Conservation (phyloP, 2,113 vertebrate species). For the Camelus dromedarius region DNA sequence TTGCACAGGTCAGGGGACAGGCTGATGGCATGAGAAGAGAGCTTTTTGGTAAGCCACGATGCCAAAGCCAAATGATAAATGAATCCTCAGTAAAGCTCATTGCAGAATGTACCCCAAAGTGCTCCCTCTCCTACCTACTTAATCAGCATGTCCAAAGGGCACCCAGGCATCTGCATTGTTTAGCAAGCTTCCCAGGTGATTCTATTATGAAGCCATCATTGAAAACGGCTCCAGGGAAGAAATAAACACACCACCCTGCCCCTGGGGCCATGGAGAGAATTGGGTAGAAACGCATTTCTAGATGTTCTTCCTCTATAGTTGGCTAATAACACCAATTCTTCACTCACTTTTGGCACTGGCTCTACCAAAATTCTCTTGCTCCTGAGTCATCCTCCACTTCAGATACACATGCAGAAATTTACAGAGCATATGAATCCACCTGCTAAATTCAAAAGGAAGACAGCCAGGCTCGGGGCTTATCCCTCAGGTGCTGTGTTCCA, state of each 20-base stretch:
- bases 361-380: neutral
- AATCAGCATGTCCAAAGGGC: neutral
- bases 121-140: neutral
- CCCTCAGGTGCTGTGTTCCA: neutral
- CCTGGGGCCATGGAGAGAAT: neutral
- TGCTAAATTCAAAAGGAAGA: conserved; percentile 41
- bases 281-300: neutral
- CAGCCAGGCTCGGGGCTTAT: neutral
- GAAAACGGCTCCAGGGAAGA: conserved; percentile 16
- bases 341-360: neutral
- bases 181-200: neutral
- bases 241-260: neutral
- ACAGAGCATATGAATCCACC: conserved; percentile 37
- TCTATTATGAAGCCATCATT: neutral
- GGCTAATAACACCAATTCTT: neutral
- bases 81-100: neutral
- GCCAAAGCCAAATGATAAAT: neutral
- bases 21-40: neutral
- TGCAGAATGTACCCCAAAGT: neutral
- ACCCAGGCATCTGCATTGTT: neutral
- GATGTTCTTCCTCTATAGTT: neutral
- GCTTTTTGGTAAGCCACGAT: neutral
- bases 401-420: neutral
- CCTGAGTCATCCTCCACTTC: neutral
- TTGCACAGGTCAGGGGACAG: neutral